These are phyloP conservation scores for Oryctolagus cuniculus DNA, from an alignment of 2,113 vertebrate genomes.

Conservation along the genomic window DNA sequence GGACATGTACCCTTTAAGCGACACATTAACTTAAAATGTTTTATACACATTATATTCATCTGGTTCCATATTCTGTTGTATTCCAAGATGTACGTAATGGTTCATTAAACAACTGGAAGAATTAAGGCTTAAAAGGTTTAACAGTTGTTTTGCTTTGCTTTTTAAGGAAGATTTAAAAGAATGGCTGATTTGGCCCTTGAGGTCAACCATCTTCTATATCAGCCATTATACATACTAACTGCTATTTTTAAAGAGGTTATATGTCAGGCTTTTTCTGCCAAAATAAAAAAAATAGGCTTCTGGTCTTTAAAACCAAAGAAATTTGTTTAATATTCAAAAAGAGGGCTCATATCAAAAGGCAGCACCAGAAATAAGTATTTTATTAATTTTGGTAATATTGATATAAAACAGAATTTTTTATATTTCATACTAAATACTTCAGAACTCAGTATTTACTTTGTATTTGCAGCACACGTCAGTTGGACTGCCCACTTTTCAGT, in stretches of 20 bases:
- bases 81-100: background rate
- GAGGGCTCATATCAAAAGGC: background rate
- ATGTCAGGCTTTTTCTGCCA: background rate
- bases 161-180: constrained; percentile 13
- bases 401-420: background rate
- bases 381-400: background rate
- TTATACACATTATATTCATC: background rate
- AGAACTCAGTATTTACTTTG: background rate
- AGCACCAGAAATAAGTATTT: background rate
- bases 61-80: background rate
- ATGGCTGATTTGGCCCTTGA: background rate
- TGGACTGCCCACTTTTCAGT: background rate
- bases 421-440: background rate
- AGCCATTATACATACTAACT: background rate
- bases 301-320: background rate
- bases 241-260: background rate
- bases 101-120: background rate
- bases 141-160: background rate
- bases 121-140: background rate
- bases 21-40: background rate
- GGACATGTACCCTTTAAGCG: background rate
- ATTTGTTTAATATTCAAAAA: background rate
- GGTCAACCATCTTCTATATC: background rate
- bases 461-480: background rate
- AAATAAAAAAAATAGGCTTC: background rate